phyloP scores from a whole-genome alignment of 1,140 invertebrate genomes.

The Matsumurasca onukii region DNA sequence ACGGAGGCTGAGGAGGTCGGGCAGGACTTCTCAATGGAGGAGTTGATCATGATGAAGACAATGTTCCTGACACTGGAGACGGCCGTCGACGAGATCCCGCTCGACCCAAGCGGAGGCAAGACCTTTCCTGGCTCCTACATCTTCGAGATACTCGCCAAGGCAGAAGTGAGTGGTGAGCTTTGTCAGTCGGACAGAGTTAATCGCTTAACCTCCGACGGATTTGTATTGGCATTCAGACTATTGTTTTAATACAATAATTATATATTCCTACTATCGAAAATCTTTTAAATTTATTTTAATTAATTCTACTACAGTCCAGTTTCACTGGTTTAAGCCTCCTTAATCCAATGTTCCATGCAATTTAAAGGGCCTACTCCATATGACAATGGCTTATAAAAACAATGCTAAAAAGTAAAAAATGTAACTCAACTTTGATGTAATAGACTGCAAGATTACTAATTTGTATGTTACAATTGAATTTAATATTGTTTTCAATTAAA shows the following conservation, averaged over 20 bases:
- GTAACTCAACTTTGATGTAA: too few species aligned
- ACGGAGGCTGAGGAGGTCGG: slow-evolving; percentile 43
- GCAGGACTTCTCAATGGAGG: slow-evolving; percentile 77
- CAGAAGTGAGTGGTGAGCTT: slow-evolving; percentile 54
- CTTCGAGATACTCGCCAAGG: slow-evolving; percentile 66
- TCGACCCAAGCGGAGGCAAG: not conserved
- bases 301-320: not conserved
- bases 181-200: not conserved
- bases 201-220: not conserved
- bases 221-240: not conserved
- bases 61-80: slow-evolving; percentile 80
- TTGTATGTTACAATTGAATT: too few species aligned
- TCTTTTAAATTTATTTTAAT: not conserved
- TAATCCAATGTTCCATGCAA: not conserved
- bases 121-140: slow-evolving; percentile 35
- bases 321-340: not conserved
- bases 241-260: not conserved
- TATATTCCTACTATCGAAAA: not conserved
- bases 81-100: slow-evolving; percentile 60
- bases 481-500: too few species aligned
- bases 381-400: too few species aligned
- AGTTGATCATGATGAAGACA: slow-evolving; percentile 73
- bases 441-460: too few species aligned
- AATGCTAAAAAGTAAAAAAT: too few species aligned
- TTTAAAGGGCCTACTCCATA: not conserved